Base-by-base conservation (phyloP, 2,797 vertebrate species). In the Apogon talboti region DNA sequence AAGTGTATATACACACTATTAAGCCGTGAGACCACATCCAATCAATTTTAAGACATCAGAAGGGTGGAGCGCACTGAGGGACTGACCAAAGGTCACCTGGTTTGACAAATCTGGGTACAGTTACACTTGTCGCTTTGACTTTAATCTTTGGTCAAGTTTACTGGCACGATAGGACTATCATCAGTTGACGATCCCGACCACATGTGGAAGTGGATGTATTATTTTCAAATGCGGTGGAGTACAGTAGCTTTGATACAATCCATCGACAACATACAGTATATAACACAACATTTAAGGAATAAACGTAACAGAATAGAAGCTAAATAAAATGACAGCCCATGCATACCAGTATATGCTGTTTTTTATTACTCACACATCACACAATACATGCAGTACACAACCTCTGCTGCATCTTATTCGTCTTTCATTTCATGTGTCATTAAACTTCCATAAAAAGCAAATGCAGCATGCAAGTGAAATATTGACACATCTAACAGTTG, bases 1-100 rank as follows among this genome's bases (percentile, higher is more conserved):
- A 71, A 71, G 73, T 63, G 64, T 68, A 71, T 76, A 76, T 82
- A 82, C 65, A 84, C 77, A 65, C 42, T 85, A 91, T 90, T 90
- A 90, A 85, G 78, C 79, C 37, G 1, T 10, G 42, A 42, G 68
- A 79, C 87, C 78, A 66, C 81, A 84, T 71, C 64, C 71, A 87
- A 85, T 89, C 84, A 81, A 53, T 87, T 78, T 38, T 33, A 65
- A 68, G 56, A 64, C 60, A 65, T 73, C 49, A 47, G 61, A 43
- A 79, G 74, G 79, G 65, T 47, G 68, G 74, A 66, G 70, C 33
- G 19, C 21, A 43, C 40, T 6, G 43, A 73, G 60, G 38, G 40
- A 56, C 46, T 35, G 72, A 68, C 53, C 14, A 28, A 65, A 38
- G 73, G 72, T 91, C 75, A 84, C 74, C 78, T 82, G 71, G 40